phyloP scores from a whole-genome alignment of 2,888 invertebrate genomes.

The Drosophila heteroneura region DNA sequence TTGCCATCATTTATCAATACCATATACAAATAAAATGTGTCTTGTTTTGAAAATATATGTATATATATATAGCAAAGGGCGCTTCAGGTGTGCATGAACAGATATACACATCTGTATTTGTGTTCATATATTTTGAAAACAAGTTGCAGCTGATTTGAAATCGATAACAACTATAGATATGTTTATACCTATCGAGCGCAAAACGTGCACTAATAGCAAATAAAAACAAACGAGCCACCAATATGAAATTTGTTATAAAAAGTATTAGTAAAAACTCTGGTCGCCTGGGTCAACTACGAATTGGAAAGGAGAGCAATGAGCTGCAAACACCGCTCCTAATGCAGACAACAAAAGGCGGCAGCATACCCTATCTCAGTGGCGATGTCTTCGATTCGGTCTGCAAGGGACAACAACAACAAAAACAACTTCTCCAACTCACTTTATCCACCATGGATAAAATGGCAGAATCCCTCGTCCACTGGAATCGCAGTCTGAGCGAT shows the following conservation, averaged over 20 bases:
- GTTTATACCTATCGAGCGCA: slow-evolving; percentile 7
- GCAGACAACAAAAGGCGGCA: slow-evolving; percentile 92
- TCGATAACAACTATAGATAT: slow-evolving; percentile 27
- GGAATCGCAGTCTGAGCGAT: slow-evolving; percentile 88
- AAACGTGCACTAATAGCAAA: slow-evolving; percentile 37
- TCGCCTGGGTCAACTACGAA: slow-evolving; percentile 88
- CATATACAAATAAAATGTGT: neutral
- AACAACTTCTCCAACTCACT: slow-evolving; percentile 89
- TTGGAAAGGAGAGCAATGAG: slow-evolving; percentile 80
- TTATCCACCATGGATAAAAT: slow-evolving; percentile 89
- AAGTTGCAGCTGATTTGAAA: slow-evolving; percentile 22
- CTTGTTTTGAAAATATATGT: neutral
- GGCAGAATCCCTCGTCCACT: slow-evolving; percentile 88
- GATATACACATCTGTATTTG: neutral
- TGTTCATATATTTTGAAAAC: neutral
- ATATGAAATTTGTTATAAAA: slow-evolving; percentile 91
- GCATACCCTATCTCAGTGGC: slow-evolving; percentile 92
- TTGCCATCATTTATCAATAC: neutral
- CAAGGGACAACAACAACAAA: slow-evolving; percentile 84
- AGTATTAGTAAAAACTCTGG: slow-evolving; percentile 87
- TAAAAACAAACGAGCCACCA: slow-evolving; percentile 48
- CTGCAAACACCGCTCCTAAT: slow-evolving; percentile 92
- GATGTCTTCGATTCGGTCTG: slow-evolving; percentile 90
- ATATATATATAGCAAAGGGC: neutral
- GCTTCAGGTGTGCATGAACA: neutral